Base-by-base conservation (phyloP, 2,113 vertebrate genomes). In the Poeciliopsis retropinna region DNA sequence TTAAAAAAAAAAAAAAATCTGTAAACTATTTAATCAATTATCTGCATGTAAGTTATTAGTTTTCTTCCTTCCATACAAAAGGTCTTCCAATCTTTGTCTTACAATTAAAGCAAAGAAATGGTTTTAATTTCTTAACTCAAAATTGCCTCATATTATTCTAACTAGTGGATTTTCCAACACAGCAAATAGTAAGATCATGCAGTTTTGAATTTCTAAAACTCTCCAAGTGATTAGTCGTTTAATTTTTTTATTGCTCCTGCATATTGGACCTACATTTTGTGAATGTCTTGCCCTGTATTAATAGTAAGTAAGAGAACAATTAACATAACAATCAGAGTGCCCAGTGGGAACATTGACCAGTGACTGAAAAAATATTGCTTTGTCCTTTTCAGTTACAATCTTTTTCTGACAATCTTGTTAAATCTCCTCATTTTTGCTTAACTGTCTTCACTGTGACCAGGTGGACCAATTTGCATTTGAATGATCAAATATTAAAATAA, bases 271-370 rank as follows among this genome's bases (percentile, higher is more conserved):
- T 64, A 81, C 64, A 86, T 74, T 89, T 90, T 86, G 92, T 92
- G 88, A 91, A 93, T 94, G 91, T 87, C 72, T 90, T 88, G 71
- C 69, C 73, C 82, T 67, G 84, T 88, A 90, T 93, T 90, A 91
- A 89, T 89, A 88, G 85, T 87, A 87, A 87, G 85, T 88, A 90
- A 92, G 91, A 87, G 87, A 94, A 91, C 88, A 93, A 93, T 94
- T 94, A 94, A 88, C 93, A 93, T 93, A 89, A 91, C 87, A 87
- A 77, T 87, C 76, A 69, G 64, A 68, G 74, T 72, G 70, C 78
- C 80, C 73, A 60, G 47, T 76, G 77, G 87, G 87, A 89, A 44
- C 83, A 84, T 80, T 78, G 37, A 85, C 72, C 73, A 90, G 72
- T n/a, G 22, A 1, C 51, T 39, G 54, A 60, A 71, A 68, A 72